A percentile compares a stretch with the other conserved stretches of the same genome.
These are phyloP conservation scores for Typhlichthys subterraneus DNA, from an alignment of 2,797 vertebrate species.

Conservation along the genomic window DNA sequence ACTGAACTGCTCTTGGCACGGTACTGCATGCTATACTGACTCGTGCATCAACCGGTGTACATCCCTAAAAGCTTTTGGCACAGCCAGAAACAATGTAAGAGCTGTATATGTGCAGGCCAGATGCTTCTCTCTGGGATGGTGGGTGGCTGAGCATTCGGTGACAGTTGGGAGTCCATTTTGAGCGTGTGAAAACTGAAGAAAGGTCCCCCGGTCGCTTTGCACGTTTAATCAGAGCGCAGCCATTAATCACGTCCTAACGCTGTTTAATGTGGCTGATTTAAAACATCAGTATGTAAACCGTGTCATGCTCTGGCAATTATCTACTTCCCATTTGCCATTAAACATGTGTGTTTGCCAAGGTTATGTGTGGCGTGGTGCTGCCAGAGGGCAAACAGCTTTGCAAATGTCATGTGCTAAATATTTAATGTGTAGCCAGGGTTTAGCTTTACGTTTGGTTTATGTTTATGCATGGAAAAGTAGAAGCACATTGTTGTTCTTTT, in stretches of 20 bases:
- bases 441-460: slow-evolving; percentile 18
- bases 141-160: slow-evolving; percentile 2
- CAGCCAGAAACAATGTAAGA: slow-evolving; percentile 65
- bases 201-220: slow-evolving; percentile 26
- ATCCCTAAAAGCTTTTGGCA: slow-evolving; percentile 69
- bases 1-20: slow-evolving; percentile 35
- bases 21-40: slow-evolving; percentile 41
- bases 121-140: slow-evolving; percentile 24
- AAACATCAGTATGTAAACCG: slow-evolving; percentile 62
- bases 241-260: slow-evolving; percentile 61
- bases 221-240: slow-evolving; percentile 56
- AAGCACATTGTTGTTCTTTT: neutral
- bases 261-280: slow-evolving; percentile 60
- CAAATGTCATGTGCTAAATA: slow-evolving; percentile 58
- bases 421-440: slow-evolving; percentile 38
- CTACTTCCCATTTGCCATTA: slow-evolving; percentile 60
- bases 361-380: slow-evolving; percentile 35
- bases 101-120: slow-evolving; percentile 67
- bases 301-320: slow-evolving; percentile 64
- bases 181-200: slow-evolving; percentile 45
- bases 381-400: slow-evolving; percentile 45
- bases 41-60: slow-evolving; percentile 53
- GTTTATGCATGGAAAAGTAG: neutral
- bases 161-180: slow-evolving; percentile 39
- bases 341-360: slow-evolving; percentile 56